Conservation (phyloP, 2,113 vertebrate species). For the Coptodon rendalli region DNA sequence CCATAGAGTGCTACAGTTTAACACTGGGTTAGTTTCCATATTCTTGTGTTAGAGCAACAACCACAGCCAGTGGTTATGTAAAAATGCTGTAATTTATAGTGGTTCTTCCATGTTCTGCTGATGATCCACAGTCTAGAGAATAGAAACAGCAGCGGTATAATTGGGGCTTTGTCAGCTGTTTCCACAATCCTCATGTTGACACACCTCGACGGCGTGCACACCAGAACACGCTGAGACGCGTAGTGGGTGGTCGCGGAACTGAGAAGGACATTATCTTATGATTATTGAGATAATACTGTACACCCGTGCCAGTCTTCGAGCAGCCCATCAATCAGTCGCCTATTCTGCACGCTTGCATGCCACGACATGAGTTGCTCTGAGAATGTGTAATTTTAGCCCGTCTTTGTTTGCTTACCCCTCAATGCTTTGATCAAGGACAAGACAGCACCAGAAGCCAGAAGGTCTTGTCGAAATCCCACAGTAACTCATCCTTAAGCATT, state of each 20-base stretch:
- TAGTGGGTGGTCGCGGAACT: constrained; percentile 66
- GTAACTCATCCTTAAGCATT: constrained; percentile 37
- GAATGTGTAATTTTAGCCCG: constrained; percentile 66
- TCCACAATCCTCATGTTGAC: constrained; percentile 61
- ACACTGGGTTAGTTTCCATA: constrained; percentile 66
- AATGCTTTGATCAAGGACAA: constrained; percentile 65
- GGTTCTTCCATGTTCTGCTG: constrained; percentile 64
- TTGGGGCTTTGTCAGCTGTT: constrained; percentile 71
- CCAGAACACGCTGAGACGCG: constrained; percentile 36
- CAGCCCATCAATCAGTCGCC: constrained; percentile 68
- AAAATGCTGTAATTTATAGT: constrained; percentile 64
- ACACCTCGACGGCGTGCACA: constrained; percentile 57
- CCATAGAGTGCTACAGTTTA: constrained; percentile 63
- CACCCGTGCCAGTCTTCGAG: constrained; percentile 59
- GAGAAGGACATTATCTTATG: constrained; percentile 71
- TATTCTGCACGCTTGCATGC: constrained; percentile 58
- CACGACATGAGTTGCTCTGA: constrained; percentile 54
- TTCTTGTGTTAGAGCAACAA: constrained; percentile 56
- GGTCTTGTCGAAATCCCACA: constrained; percentile 42
- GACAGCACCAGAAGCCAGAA: constrained; percentile 51
- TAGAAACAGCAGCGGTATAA: constrained; percentile 65
- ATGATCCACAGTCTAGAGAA: constrained; percentile 66
- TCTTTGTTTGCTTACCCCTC: constrained; percentile 66
- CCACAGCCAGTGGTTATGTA: constrained; percentile 62
- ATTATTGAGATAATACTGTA: constrained; percentile 71